phyloP scores from a whole-genome alignment of 2,888 invertebrate genomes.

The Drosophila pseudotalamancana region DNA sequence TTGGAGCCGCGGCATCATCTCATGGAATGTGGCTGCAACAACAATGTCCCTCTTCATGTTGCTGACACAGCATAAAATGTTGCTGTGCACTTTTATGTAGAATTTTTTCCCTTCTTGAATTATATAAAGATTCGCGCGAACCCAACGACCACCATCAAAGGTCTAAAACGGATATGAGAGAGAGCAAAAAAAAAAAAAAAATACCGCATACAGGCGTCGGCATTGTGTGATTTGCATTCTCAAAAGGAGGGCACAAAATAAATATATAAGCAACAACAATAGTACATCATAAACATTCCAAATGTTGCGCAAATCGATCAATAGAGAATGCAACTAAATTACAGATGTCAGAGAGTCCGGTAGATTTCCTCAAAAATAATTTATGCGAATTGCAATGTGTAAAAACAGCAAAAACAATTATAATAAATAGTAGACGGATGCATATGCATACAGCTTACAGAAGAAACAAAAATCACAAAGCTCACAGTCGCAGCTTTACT shows the following conservation, averaged over 20 bases:
- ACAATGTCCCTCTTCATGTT: slow-evolving; percentile 41
- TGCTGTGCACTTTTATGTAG: slow-evolving; percentile 24
- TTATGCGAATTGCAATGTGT: slow-evolving; percentile 6
- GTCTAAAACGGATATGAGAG: neutral
- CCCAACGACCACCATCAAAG: slow-evolving; percentile 24
- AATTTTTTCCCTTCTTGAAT: neutral
- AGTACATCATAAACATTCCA: slow-evolving; percentile 15
- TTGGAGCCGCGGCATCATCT: slow-evolving; percentile 12
- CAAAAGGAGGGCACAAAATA: neutral
- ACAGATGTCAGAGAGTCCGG: slow-evolving; percentile 5
- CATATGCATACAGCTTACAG: neutral
- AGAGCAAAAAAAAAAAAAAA: neutral
- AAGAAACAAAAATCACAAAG: slow-evolving; percentile 2
- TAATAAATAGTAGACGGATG: slow-evolving; percentile 2
- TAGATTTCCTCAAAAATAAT: slow-evolving; percentile 31
- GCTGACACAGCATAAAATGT: slow-evolving; percentile 44
- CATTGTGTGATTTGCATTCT: slow-evolving; percentile 15
- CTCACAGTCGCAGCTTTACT: slow-evolving; percentile 1
- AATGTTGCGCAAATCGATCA: slow-evolving; percentile 29
- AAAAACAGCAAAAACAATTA: slow-evolving; percentile 8
- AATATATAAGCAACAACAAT: neutral
- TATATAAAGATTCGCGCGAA: slow-evolving; percentile 13
- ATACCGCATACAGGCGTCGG: neutral
- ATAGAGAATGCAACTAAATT: slow-evolving; percentile 29
- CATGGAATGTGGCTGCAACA: slow-evolving; percentile 33